Evolutionary conservation across 2,113 vertebrate genomes (phyloP).

Genomic region (Megaceryle maxima): DNA sequence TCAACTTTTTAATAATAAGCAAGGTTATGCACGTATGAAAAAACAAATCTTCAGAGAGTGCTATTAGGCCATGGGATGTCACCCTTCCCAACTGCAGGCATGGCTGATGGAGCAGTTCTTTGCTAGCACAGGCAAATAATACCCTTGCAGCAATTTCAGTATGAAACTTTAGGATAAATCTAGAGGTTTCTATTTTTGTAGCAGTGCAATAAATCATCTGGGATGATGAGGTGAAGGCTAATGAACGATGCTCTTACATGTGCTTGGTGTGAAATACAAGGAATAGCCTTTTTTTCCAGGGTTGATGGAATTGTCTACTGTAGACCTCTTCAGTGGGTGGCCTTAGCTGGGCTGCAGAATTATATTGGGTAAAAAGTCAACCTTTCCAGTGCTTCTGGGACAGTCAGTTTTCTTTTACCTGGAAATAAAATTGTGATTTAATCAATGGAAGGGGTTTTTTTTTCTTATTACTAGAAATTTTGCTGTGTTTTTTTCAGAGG

Average conservation of each 20-base stretch:
- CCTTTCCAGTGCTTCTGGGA: neutral
- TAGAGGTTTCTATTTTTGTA: neutral
- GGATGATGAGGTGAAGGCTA: neutral
- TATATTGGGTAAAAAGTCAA: neutral
- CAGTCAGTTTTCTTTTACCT: neutral
- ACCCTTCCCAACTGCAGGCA: neutral
- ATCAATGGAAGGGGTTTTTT: neutral
- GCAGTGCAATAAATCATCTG: neutral
- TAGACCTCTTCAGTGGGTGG: neutral
- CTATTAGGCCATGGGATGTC: neutral
- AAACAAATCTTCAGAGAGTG: neutral
- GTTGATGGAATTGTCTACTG: neutral
- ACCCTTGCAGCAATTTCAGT: neutral
- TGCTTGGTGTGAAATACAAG: neutral
- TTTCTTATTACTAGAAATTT: neutral
- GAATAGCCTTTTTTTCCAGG: neutral
- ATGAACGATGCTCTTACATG: neutral
- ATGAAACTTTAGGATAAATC: neutral
- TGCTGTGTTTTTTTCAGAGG: neutral
- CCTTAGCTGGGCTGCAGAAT: neutral
- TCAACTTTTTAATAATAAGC: conserved; percentile 2
- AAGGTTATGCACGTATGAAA: neutral
- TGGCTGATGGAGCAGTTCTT: neutral
- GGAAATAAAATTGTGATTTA: neutral
- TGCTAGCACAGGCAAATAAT: neutral